Evolutionary conservation across 2,113 vertebrate genomes (phyloP).

Genomic region (Pitta sordida): DNA sequence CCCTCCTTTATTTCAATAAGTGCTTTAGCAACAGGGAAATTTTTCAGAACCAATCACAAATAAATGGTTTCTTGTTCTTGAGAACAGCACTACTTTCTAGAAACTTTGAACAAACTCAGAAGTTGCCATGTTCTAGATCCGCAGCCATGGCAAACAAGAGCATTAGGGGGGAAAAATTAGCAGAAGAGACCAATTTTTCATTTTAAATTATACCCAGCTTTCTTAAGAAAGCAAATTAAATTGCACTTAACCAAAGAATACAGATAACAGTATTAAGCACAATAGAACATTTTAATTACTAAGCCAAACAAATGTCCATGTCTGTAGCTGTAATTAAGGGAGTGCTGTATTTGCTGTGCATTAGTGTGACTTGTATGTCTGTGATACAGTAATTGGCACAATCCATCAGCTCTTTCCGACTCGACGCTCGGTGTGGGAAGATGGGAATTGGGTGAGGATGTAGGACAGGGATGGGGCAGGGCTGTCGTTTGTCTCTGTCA

Average conservation of each 20-base stretch:
- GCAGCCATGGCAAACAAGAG: neutral
- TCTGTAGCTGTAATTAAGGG: conserved; percentile 58
- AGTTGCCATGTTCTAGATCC: neutral
- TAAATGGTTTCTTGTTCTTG: neutral
- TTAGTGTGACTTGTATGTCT: conserved; percentile 46
- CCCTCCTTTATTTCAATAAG: neutral
- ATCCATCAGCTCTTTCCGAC: conserved; percentile 41
- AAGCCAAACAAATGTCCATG: conserved; percentile 47
- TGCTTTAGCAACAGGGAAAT: neutral
- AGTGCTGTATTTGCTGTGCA: conserved; percentile 10
- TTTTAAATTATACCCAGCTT: conserved; percentile 30
- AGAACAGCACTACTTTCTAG: neutral
- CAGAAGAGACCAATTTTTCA: neutral
- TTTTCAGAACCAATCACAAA: neutral
- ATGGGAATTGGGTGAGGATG: neutral
- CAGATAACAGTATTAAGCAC: conserved; percentile 55
- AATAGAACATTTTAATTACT: conserved; percentile 60
- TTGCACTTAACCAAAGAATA: conserved; percentile 50
- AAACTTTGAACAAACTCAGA: neutral
- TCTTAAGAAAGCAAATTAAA: conserved; percentile 59
- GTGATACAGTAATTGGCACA: conserved; percentile 36
- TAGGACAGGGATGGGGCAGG: neutral
- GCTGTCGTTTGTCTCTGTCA: neutral
- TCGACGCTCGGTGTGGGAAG: neutral
- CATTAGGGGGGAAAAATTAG: neutral